phyloP scores from a whole-genome alignment of 2,113 vertebrate genomes.

The Oryctolagus cuniculus region DNA sequence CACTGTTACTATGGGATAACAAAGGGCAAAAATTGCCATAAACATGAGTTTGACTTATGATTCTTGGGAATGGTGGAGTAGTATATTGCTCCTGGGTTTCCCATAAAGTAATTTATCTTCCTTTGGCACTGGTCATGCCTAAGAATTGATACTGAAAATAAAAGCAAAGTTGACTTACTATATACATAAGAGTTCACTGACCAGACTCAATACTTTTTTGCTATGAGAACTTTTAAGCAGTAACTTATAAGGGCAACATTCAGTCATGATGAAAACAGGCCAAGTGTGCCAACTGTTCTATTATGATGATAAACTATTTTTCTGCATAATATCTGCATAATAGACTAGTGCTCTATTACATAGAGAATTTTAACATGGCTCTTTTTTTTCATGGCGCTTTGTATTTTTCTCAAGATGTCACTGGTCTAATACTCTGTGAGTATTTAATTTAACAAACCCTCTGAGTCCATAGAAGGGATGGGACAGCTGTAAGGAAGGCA shows the following conservation, averaged over 20 bases:
- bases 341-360: neutral
- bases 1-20: neutral
- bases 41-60: conserved; percentile 32
- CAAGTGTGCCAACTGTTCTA: neutral
- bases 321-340: neutral
- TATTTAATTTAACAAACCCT: neutral
- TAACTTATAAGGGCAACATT: neutral
- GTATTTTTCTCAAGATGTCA: conserved; percentile 23
- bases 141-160: conserved; percentile 54
- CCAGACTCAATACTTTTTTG: neutral
- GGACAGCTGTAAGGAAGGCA: neutral
- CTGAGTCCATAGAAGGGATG: neutral
- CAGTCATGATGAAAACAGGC: neutral
- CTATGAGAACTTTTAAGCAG: neutral
- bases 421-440: neutral
- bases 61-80: neutral
- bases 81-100: conserved; percentile 40
- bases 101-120: neutral
- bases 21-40: conserved; percentile 53
- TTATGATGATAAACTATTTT: neutral
- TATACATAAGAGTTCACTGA: neutral
- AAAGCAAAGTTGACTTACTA: conserved; percentile 40
- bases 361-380: neutral
- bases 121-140: neutral
- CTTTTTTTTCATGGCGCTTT: neutral